Evolutionary conservation across 1,140 invertebrate species (phyloP).

Genomic region (Trinorchestia longiramus): DNA sequence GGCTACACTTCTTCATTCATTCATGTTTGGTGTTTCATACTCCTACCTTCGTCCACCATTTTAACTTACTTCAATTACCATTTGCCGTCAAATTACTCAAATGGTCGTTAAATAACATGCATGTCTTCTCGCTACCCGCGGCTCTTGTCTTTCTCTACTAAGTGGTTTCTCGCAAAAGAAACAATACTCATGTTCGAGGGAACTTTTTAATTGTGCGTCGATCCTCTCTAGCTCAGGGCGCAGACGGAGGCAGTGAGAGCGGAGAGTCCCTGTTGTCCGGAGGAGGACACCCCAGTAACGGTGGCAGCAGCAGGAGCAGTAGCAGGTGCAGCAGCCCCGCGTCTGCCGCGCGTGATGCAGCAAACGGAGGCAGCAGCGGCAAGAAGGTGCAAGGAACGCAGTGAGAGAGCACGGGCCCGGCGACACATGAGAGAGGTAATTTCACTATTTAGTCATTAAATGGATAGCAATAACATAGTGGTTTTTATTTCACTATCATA

Average conservation of each 20-base stretch:
- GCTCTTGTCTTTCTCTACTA: background rate
- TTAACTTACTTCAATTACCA: no score
- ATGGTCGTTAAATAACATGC: background rate
- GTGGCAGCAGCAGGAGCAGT: constrained; percentile 22
- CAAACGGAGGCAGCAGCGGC: constrained; percentile 10
- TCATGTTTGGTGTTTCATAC: no score
- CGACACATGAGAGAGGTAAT: constrained; percentile 1
- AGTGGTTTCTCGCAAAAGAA: background rate
- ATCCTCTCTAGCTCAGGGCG: constrained; percentile 43
- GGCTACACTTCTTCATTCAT: background rate
- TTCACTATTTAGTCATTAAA: background rate
- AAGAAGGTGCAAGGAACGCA: constrained; percentile 27
- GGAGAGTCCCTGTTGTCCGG: constrained; percentile 27
- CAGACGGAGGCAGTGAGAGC: constrained; percentile 50
- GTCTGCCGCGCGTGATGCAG: background rate
- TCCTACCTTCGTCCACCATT: no score
- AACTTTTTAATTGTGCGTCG: background rate
- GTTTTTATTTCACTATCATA: no score
- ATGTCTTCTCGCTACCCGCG: background rate
- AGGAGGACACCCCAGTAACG: background rate
- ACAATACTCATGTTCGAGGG: background rate
- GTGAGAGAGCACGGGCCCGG: background rate
- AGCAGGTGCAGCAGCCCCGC: background rate
- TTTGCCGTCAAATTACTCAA: background rate
- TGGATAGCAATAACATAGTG: no score